Evolutionary conservation across 1,140 invertebrate species (phyloP).

Genomic region (Solenopsis invicta): DNA sequence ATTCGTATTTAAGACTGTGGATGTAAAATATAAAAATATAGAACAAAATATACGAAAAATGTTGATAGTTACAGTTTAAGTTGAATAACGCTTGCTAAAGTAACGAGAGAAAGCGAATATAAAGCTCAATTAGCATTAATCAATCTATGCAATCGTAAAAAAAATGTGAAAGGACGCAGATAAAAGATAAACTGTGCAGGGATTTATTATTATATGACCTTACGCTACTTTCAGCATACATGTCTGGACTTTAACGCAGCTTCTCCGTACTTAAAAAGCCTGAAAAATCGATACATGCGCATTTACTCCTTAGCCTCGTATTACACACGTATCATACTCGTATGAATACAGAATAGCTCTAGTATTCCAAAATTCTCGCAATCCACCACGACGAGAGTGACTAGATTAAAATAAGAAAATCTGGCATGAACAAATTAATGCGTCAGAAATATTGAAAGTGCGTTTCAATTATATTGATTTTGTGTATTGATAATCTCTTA

Average conservation of each 20-base stretch:
- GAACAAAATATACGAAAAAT: no score
- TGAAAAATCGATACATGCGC: constrained; percentile 45
- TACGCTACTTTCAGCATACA: constrained; percentile 38
- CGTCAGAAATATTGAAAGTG: background rate
- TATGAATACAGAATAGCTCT: background rate
- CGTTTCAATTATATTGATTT: background rate
- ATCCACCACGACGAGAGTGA: background rate
- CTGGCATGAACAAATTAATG: background rate
- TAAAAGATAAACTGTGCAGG: constrained; percentile 18
- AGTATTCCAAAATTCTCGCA: background rate
- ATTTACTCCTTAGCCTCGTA: constrained; percentile 11
- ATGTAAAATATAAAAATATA: constrained; percentile 8
- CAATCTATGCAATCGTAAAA: background rate
- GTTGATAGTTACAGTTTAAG: background rate
- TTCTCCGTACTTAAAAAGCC: constrained; percentile 30
- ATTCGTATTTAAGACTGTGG: background rate
- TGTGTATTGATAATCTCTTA: background rate
- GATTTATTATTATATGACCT: constrained; percentile 35
- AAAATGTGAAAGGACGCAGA: background rate
- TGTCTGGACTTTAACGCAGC: constrained; percentile 34
- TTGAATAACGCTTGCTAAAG: background rate
- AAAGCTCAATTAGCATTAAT: background rate
- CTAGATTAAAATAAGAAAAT: constrained; percentile 5
- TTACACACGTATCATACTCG: background rate
- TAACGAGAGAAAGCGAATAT: background rate